Percentiles rank a stretch among this genome's conserved stretches.
phyloP scores from a whole-genome alignment of 2,888 invertebrate genomes.

The Sepioteuthis lessoniana region DNA sequence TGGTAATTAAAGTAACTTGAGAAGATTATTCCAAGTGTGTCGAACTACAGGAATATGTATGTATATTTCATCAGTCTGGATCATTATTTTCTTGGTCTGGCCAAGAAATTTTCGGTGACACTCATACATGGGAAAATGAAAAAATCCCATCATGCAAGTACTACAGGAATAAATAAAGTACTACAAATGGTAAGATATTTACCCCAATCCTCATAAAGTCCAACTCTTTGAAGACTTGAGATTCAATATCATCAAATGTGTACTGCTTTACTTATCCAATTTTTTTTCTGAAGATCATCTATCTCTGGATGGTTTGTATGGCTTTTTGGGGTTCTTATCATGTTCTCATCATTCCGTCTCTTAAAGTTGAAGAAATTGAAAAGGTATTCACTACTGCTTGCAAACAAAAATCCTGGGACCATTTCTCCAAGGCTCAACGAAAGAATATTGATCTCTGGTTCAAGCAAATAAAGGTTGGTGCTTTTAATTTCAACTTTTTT shows the following conservation, averaged over 20 bases:
- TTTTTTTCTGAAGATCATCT: neutral
- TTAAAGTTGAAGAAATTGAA: slow-evolving; percentile 98
- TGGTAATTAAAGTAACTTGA: no score
- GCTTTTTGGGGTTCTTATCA: neutral
- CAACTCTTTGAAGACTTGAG: neutral
- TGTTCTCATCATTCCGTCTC: slow-evolving; percentile 49
- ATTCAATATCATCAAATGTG: neutral
- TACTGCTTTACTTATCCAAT: neutral
- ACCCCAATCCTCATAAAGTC: neutral
- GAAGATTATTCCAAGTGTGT: no score
- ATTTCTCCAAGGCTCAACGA: slow-evolving; percentile 98
- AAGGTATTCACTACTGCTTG: slow-evolving; percentile 95
- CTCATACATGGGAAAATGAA: no score
- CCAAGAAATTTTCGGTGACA: no score
- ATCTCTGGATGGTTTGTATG: neutral
- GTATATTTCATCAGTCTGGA: no score
- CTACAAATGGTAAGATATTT: neutral
- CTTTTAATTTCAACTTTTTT: neutral
- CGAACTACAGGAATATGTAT: no score
- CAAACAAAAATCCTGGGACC: slow-evolving; percentile 99
- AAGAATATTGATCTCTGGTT: slow-evolving; percentile 99
- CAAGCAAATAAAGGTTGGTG: slow-evolving; percentile 92
- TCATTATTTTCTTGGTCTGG: no score
- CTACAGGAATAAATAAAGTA: neutral
- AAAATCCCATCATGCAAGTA: no score